These are phyloP conservation scores for Cyanoderma ruficeps DNA, from an alignment of 2,113 vertebrate species.

Conservation along the genomic window DNA sequence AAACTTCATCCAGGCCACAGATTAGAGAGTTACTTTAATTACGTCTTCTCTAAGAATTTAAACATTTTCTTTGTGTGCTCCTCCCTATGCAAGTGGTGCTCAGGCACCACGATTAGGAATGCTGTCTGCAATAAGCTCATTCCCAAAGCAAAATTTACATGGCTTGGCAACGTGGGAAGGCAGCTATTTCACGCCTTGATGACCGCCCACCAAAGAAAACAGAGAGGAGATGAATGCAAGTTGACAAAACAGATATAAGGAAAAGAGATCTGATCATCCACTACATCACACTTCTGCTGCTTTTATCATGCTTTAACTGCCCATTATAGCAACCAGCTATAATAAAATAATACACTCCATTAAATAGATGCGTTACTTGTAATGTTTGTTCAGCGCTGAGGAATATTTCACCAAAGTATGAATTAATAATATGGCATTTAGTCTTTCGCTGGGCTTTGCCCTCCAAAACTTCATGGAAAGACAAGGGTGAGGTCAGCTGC, in stretches of 20 bases:
- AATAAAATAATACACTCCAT: conserved; percentile 72
- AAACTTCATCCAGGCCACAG: background rate
- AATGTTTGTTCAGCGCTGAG: conserved; percentile 52
- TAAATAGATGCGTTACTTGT: conserved; percentile 64
- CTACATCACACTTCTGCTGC: conserved; percentile 13
- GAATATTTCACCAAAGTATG: conserved; percentile 32
- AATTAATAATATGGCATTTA: background rate
- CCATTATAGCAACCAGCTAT: conserved; percentile 54
- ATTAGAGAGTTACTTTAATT: conserved; percentile 25
- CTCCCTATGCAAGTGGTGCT: background rate
- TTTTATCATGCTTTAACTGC: conserved; percentile 58
- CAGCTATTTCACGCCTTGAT: conserved; percentile 59
- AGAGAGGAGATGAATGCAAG: conserved; percentile 45
- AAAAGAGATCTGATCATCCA: conserved; percentile 11
- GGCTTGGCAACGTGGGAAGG: conserved; percentile 26
- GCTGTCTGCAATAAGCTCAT: conserved; percentile 2
- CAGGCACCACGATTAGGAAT: background rate
- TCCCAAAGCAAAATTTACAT: conserved; percentile 20
- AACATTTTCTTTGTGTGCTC: background rate
- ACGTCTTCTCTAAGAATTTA: background rate
- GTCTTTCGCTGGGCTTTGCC: background rate
- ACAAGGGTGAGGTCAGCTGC: background rate
- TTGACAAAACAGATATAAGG: conserved; percentile 34
- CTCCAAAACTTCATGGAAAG: conserved; percentile 6
- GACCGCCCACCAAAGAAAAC: conserved; percentile 67